A percentile compares a stretch with the other conserved stretches of the same genome.
Conservation (phyloP, 2,888 invertebrate genomes). For the Omphaloscelis lunosa region DNA sequence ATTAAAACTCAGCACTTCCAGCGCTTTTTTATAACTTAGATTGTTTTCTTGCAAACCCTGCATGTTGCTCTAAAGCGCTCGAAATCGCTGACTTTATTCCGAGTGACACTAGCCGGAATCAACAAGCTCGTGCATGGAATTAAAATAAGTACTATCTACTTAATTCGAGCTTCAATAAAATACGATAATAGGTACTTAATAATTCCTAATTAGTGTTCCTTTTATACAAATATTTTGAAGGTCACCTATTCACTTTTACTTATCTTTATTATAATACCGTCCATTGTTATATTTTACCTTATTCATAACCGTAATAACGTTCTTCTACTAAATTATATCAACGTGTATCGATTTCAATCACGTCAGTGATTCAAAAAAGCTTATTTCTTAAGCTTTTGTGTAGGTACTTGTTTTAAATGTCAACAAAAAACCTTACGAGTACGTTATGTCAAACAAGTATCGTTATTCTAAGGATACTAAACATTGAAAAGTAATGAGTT, state of each 20-base stretch:
- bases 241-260: neutral
- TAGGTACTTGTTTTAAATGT: neutral
- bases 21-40: neutral
- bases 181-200: neutral
- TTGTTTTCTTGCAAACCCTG: neutral
- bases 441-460: conserved; percentile 32
- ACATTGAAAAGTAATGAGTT: conserved; percentile 41
- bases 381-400: neutral
- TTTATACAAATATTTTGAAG: neutral
- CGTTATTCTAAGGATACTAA: conserved; percentile 14
- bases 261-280: neutral
- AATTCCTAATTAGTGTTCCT: neutral
- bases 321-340: neutral
- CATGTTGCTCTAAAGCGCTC: neutral
- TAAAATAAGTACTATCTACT: neutral
- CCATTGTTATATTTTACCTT: neutral
- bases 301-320: neutral
- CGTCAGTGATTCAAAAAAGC: neutral
- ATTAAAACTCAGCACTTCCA: neutral
- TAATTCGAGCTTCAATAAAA: neutral
- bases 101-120: neutral
- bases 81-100: neutral
- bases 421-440: neutral
- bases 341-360: neutral
- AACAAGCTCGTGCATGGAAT: neutral